A percentile compares a stretch with the other conserved stretches of the same genome.
These are phyloP conservation scores for Morone saxatilis DNA, from an alignment of 2,113 vertebrate species.

Conservation along the genomic window DNA sequence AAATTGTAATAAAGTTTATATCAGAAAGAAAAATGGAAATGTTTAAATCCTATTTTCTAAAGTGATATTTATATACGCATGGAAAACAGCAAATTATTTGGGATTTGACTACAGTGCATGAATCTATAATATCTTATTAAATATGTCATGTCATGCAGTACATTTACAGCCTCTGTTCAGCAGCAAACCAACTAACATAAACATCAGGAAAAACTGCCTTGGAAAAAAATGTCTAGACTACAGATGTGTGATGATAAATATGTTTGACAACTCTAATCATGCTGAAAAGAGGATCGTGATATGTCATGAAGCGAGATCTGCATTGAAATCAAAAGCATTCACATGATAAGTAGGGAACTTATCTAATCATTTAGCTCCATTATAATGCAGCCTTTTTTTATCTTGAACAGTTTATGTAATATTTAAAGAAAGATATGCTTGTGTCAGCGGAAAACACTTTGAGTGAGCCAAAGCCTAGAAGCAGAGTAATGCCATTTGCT, in stretches of 20 bases:
- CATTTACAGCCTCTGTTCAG: slow-evolving; percentile 30
- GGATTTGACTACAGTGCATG: slow-evolving; percentile 7
- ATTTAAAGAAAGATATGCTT: slow-evolving; percentile 58
- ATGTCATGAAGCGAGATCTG: slow-evolving; percentile 47
- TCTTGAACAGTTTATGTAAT: slow-evolving; percentile 53
- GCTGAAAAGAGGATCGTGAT: slow-evolving; percentile 40
- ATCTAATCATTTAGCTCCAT: slow-evolving; percentile 58
- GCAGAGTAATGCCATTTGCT: slow-evolving; percentile 32
- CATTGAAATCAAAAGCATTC: slow-evolving; percentile 39
- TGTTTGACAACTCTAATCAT: slow-evolving; percentile 59
- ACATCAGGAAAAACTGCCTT: slow-evolving; percentile 41
- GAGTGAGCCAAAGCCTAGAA: background rate
- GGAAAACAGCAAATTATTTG: slow-evolving; percentile 3
- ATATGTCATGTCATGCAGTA: slow-evolving; percentile 24
- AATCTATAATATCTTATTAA: slow-evolving; percentile 5
- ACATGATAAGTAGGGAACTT: slow-evolving; percentile 31
- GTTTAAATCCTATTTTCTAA: background rate
- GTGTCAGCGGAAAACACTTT: slow-evolving; percentile 47
- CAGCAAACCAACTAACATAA: slow-evolving; percentile 29
- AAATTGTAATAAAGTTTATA: background rate
- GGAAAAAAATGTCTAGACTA: slow-evolving; percentile 35
- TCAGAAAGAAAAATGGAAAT: background rate
- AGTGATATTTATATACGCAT: background rate
- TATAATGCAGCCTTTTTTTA: slow-evolving; percentile 46
- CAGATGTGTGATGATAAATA: slow-evolving; percentile 61